Conservation (phyloP, 2,113 vertebrate genomes). For the Hippocampus zosterae region DNA sequence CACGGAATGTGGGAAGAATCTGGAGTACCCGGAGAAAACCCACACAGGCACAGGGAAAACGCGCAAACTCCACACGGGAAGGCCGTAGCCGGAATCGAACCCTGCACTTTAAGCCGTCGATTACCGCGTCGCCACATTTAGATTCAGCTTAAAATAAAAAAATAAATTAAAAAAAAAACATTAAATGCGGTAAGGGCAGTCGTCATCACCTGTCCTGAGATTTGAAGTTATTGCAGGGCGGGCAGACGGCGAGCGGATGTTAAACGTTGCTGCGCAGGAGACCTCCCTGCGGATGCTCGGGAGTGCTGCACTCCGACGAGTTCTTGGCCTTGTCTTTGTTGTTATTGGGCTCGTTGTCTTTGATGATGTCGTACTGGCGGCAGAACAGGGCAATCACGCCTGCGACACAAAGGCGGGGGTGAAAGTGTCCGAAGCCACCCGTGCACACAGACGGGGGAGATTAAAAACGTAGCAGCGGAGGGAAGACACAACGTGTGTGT, state of each 20-base stretch:
- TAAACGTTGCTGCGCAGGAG: constrained; percentile 91
- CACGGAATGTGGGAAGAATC: too few species aligned
- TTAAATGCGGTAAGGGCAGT: too few species aligned
- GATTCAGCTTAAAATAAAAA: too few species aligned
- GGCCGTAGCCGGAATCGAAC: too few species aligned
- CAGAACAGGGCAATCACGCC: constrained; percentile 95
- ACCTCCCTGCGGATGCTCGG: constrained; percentile 89
- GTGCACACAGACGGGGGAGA: constrained; percentile 23
- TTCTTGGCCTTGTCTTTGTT: constrained; percentile 98
- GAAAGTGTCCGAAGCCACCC: neutral
- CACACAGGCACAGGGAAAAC: too few species aligned
- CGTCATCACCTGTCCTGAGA: constrained; percentile 69
- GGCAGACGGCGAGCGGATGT: constrained; percentile 32
- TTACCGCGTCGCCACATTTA: too few species aligned
- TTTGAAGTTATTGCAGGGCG: constrained; percentile 66
- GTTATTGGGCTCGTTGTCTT: constrained; percentile 96
- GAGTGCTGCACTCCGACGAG: constrained; percentile 92
- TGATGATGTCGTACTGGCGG: constrained; percentile 97
- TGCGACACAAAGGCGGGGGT: constrained; percentile 39
- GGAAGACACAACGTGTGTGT: constrained; percentile 1
- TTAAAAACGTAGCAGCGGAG: constrained; percentile 13
- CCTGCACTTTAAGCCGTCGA: too few species aligned
- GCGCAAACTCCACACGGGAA: too few species aligned
- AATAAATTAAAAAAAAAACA: too few species aligned
- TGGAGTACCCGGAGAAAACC: too few species aligned